phyloP scores from a whole-genome alignment of 2,888 invertebrate species.

The Athalia circularis region DNA sequence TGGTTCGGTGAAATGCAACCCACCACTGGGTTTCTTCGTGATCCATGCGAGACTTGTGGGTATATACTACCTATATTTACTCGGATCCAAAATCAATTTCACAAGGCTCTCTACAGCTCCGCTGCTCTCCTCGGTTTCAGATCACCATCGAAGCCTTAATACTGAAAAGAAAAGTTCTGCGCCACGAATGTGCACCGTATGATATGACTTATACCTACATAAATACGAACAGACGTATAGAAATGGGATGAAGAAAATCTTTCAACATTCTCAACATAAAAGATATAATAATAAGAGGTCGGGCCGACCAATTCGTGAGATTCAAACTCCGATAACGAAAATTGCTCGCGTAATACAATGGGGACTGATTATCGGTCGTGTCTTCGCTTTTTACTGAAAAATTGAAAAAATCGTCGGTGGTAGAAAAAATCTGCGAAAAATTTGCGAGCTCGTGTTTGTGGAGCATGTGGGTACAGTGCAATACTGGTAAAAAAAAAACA shows the following conservation, averaged over 20 bases:
- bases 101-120: slow-evolving; percentile 7
- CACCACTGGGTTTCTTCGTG: neutral
- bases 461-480: neutral
- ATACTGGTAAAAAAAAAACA: neutral
- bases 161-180: no score
- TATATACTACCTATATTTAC: neutral
- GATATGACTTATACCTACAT: neutral
- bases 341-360: no score
- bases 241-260: neutral
- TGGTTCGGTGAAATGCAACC: slow-evolving; percentile 20
- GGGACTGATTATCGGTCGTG: no score
- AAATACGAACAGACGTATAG: neutral
- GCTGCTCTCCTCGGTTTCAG: neutral
- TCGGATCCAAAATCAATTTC: slow-evolving; percentile 32
- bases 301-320: no score
- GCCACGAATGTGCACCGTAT: neutral
- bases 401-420: no score
- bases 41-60: neutral
- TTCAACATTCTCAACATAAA: neutral
- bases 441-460: no score
- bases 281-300: no score
- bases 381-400: no score
- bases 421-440: no score
- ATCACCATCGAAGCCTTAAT: no score
- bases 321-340: no score